Evolutionary conservation across 1,140 invertebrate species (phyloP), one percentile per base, ranked within the genome.

Genomic region (Choristoneura fumiferana): DNA sequence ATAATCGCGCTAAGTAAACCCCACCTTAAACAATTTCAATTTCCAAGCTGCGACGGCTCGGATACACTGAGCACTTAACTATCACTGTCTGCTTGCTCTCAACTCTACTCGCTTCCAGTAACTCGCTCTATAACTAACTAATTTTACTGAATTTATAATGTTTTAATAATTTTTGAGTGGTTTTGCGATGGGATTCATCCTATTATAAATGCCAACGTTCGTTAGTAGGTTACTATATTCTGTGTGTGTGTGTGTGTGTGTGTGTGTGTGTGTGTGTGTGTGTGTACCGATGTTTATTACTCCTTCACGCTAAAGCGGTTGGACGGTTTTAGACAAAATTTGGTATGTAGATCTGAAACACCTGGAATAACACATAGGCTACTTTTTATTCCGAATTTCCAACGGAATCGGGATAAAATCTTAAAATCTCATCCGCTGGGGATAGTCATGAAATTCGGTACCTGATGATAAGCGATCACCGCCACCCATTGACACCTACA

Each of bases 31-130:
- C 83, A 83, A 86, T 86, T 86, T 84, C 83, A 86, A 86, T 86
- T 86, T 86, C 74, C 73, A 74, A 69, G 78, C 78, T 58, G 57
- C 69, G 71, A 63, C 71, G 61, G 74, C 80, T 82, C 76, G 81
- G 81, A 82, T 83, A 86, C 83, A 86, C 84, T 86, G 84, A 86
- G 83, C 81, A 86, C 83, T 86, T 82, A 83, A 83, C 83, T 86
- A 86, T 84, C 78, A 81, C 80, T 84, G 83, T 76, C 78, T 86
- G 81, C 80, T 86, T 80, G 71, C 81, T 81, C 67, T 79, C 72
- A 65, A 72, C 69, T 83, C 72, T 65, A 72, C 69, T 83, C 75
- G 70, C 61, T 29, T 29, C 22, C 22, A 29, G 22, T 29, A 29
- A 29, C 33, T 54, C 17, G 35, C 52, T 54, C 33, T 17, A 22